phyloP scores from a whole-genome alignment of 2,113 vertebrate species.

The Megaptera novaeangliae region DNA sequence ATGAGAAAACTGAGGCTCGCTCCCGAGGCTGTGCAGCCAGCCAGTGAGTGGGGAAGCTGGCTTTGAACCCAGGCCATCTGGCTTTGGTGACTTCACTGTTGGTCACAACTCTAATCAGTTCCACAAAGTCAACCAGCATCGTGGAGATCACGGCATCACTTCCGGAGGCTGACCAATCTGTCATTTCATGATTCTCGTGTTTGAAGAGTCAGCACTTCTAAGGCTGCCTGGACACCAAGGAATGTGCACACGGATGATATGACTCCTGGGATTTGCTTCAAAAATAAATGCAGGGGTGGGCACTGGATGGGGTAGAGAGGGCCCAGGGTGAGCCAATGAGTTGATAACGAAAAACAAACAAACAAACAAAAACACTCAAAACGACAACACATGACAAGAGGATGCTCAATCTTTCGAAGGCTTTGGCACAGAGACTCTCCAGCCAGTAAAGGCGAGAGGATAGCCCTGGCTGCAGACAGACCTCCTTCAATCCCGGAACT shows the following conservation, averaged over 20 bases:
- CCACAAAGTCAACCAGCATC: background rate
- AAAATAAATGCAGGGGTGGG: background rate
- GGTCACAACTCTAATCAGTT: background rate
- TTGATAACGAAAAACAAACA: background rate
- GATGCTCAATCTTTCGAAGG: background rate
- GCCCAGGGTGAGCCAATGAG: background rate
- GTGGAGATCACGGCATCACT: fast-evolving
- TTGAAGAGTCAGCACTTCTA: background rate
- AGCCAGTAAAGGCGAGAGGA: background rate
- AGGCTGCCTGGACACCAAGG: background rate
- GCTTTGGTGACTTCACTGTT: background rate
- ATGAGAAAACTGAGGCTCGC: background rate
- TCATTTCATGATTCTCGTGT: background rate
- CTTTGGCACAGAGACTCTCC: background rate
- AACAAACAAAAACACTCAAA: background rate
- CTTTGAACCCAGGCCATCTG: background rate
- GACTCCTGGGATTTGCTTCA: background rate
- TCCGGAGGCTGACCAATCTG: background rate
- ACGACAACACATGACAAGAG: background rate
- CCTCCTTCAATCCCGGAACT: fast-evolving
- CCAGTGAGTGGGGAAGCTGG: background rate
- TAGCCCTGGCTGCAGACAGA: background rate
- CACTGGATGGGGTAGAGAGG: background rate
- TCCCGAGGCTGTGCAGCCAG: background rate
- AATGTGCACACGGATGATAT: background rate